Base-by-base conservation (phyloP, 1,140 invertebrate species). In the Drosophila persimilis region DNA sequence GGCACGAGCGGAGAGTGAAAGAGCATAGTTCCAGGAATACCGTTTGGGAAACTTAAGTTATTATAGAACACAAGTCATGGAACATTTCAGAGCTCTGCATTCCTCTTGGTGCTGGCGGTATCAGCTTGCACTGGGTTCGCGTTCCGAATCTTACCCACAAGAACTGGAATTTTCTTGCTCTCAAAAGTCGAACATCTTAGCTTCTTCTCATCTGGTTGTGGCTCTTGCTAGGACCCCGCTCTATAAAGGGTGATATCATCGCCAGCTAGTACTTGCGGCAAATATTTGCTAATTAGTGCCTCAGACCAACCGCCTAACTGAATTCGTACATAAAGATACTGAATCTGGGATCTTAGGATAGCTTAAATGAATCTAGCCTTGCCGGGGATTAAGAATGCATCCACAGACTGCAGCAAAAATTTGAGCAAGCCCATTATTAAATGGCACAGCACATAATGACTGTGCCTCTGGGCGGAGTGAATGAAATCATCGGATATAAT, bases 401-500 rank as follows among this genome's bases (percentile, higher is more conserved):
- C 22, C 44, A 64, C 46, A 64, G 24, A 26, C 24, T 76, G 46
- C 60, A 56, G 39, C 46, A 54, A 55, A 58, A 45, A 51, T 24
- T 54, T 53, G 47, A 46, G 45, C 44, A 2, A 7, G 20, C 48
- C 66, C 47, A 72, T 71, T 69, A 69, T 26, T 63, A 48, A 24
- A 54, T 41, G 61, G 6, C 29, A 26, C 58, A 52, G 46, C 39
- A 44, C 64, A 29, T 58, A 56, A 63, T 44, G 58, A 65, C 61
- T 64, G 46, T 55, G 41, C 51, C 43, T 22, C 17, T n/a, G 72
- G 50, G 51, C 51, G 81, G 73, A 85, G 77, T 75, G 71, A 79
- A 88, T 88, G 83, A 88, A 88, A 88, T 88, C 83, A 88, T 88
- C 83, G 79, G 58, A 76, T 76, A 65, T 72, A 88, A 88, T 88